Base-by-base conservation (phyloP, 2,888 invertebrate species). In the Athalia rosae region DNA sequence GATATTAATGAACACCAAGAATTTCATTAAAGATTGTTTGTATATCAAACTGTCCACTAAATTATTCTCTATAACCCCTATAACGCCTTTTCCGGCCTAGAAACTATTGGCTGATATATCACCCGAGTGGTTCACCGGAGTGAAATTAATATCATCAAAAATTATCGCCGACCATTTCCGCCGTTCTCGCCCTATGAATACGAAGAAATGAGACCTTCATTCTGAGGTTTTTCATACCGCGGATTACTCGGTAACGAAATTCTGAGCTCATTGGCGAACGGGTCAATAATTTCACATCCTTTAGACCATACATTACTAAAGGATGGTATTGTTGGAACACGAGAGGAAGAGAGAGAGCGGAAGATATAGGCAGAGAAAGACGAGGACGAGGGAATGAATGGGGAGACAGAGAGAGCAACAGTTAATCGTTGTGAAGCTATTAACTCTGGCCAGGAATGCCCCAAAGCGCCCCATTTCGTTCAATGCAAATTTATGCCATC, bases 1-100 rank as follows among this genome's bases (percentile, higher is more conserved):
- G 92, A 92, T 92, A 93, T 92, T 93, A 93, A 92, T 92, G 92
- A 93, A 92, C 92, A 92, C 91, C 92, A 92, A 92, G 92, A 92
- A 93, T 92, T 92, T 92, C 92, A 93, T 93, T 92, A 91, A 92
- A 92, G 92, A 92, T 92, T 91, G 92, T 92, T 92, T 92, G 92
- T 92, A 91, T 92, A 92, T 92, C 92, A 91, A 92, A 91, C 91
- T 91, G 92, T 91, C 92, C 91, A 92, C 91, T 92, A 92, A 92
- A 92, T 92, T 92, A 92, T 91, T 89, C 87, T 86, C 87, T 85
- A 85, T 86, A 88, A 86, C 88, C 86, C 87, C 85, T 83, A 81
- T 85, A 84, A 85, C 86, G 86, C 87, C 87, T 86, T 87, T 83
- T 81, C 83, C 80, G 83, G 86, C 84, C 82, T 85, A 84, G 83